Base-by-base conservation (phyloP, 2,113 vertebrate species). In the Eolophus roseicapilla region DNA sequence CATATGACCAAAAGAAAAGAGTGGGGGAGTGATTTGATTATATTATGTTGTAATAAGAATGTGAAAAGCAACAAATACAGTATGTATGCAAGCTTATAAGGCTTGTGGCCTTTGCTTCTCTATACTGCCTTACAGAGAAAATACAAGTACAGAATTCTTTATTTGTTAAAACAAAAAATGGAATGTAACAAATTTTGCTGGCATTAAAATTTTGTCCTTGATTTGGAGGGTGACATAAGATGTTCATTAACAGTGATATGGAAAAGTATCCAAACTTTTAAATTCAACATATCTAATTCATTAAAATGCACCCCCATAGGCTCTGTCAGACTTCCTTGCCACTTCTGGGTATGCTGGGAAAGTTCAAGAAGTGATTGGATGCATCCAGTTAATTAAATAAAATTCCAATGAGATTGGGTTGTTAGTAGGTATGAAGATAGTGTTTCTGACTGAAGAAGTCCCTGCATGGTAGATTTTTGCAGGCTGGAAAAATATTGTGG, bases 1-100 rank as follows among this genome's bases (percentile, higher is more conserved):
- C 35, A 78, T 68, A 37, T 74, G 94, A 97, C 52, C 88, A 86
- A 95, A 87, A 86, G 49, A 53, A 59, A 60, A 78, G 78, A 82
- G n/a, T 39, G 25, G 68, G 47, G 8, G 14, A 88, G 88, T 70
- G 13, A 17, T 70, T 59, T 77, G 55, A 49, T 92, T 96, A 80
- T 50, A 52, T 28, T 44, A 63, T 33, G 10, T 15, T 80, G 41
- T 47, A 93, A 83, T 31, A 28, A 73, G 53, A 86, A 76, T 70
- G 53, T 77, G 81, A 95, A 96, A 96, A 88, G 21, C 83, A 78
- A 81, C 6, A 53, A 78, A 35, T 35, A 37, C 9, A 67, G n/a
- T 57, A 21, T 37, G 43, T 74, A 41, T 68, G 35, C 55, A 52
- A 77, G 17, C 23, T 50, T 70, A 39, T 55, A 62, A 46, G 37